Evolutionary conservation across 2,113 vertebrate genomes (phyloP).

Genomic region (Macheiramphus alcinus): DNA sequence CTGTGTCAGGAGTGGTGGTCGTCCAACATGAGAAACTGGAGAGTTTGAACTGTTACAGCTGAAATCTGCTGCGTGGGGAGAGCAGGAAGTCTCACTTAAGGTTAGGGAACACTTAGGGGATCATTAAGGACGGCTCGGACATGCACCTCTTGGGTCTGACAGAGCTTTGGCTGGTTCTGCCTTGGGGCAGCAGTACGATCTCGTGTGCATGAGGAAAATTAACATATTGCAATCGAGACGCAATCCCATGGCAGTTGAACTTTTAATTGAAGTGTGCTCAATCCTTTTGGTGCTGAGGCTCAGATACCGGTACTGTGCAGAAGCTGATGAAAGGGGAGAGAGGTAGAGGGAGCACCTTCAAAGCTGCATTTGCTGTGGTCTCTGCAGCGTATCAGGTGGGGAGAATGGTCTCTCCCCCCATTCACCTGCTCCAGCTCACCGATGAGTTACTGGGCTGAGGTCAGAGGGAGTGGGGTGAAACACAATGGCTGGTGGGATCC

Average conservation of each 20-base stretch:
- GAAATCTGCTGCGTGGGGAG: background rate
- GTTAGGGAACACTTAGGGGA: background rate
- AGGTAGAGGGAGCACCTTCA: background rate
- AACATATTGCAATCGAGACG: background rate
- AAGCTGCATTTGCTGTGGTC: background rate
- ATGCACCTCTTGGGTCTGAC: background rate
- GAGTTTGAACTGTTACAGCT: background rate
- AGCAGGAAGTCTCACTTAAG: fast-evolving
- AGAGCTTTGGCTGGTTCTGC: background rate
- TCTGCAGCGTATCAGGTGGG: background rate
- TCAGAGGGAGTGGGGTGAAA: background rate
- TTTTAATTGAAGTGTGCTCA: background rate
- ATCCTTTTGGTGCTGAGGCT: background rate
- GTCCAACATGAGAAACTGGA: background rate
- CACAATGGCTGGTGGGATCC: background rate
- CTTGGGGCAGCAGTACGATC: no score
- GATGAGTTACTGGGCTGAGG: background rate
- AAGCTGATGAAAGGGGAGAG: background rate
- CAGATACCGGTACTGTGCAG: background rate
- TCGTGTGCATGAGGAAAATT: fast-evolving
- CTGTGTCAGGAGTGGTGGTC: fast-evolving
- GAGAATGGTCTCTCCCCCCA: background rate
- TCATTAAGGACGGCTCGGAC: background rate
- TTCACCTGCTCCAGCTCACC: background rate
- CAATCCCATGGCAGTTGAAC: fast-evolving